Evolutionary conservation across 2,113 vertebrate species (phyloP), one percentile per base, ranked within the genome.

Genomic region (Chroicocephalus ridibundus): DNA sequence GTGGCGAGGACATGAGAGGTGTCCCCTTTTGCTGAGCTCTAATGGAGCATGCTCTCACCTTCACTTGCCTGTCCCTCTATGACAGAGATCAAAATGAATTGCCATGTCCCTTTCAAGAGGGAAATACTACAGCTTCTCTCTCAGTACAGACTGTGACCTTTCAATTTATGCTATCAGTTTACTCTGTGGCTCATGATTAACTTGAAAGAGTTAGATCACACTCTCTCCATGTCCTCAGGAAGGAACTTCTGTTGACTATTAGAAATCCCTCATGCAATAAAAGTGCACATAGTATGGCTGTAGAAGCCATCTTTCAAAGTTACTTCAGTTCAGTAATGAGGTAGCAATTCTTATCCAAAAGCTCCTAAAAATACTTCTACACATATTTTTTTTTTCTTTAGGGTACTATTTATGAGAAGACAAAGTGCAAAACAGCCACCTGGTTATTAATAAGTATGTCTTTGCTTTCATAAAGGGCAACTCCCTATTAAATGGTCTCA

Each of bases 151-250:
- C 95, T 80, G 86, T 92, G 94, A 96, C 95, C 94, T 96, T 97
- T 96, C 94, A 94, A 89, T 95, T 91, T 93, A 77, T 87, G 88
- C 88, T 51, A 82, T 93, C 95, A 62, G 91, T 93, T 97, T 97
- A 95, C 95, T 91, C 78, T 91, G 78, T 74, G 81, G 93, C 83
- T 95, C 89, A 93, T 94, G 84, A 97, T 97, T 96, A 97, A 95
- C 95, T 91, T 69, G 71, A 69, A 94, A 65, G 81, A 95, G 74
- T 95, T 85, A 42, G 93, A 95, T 95, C 95, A 74, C 87, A 66
- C 84, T 87, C 75, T 88, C 55, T 80, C 42, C 36, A 42, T 58
- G 46, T 91, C 75, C 89, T 95, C 84, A 72, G 62, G 68, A 91
- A 94, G 68, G 70, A 97, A 65, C 72, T 94, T 91, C 78, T 95